These are phyloP conservation scores for Pristionchus pacificus DNA, from an alignment of 1,140 invertebrate genomes.

Conservation along the genomic window DNA sequence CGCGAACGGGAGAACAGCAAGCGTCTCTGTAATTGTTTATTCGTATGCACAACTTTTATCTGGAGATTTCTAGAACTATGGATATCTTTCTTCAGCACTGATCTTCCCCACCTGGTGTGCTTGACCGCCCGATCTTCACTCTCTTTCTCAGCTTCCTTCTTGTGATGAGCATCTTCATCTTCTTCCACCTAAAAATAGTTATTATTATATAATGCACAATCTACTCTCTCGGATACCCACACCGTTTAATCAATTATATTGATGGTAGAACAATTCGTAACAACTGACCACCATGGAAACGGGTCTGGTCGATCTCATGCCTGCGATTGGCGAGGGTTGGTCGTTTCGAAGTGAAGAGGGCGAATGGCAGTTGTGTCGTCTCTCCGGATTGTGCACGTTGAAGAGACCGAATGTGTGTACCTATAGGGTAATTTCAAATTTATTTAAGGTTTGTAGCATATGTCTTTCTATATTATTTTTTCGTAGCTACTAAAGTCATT, in stretches of 20 bases:
- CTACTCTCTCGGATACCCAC: too few species aligned
- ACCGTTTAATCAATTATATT: too few species aligned
- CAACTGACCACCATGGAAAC: not conserved
- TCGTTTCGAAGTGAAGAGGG: not conserved
- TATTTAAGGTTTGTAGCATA: too few species aligned
- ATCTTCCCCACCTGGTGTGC: constrained; percentile 10
- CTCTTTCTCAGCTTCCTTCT: constrained; percentile 16
- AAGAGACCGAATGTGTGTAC: constrained; percentile 8
- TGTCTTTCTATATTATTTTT: too few species aligned
- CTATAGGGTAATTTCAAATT: constrained; percentile 11
- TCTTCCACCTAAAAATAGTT: constrained; percentile 16
- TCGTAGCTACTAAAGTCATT: too few species aligned
- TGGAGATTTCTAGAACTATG: constrained; percentile 11
- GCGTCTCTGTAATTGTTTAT: constrained; percentile 39
- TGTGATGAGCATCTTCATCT: constrained; percentile 9
- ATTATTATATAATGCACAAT: not conserved
- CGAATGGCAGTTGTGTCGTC: constrained; percentile 15
- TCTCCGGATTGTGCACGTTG: constrained; percentile 15
- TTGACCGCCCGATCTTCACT: constrained; percentile 37
- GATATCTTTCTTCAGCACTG: not conserved
- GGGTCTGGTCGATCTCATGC: not conserved
- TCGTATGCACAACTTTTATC: too few species aligned
- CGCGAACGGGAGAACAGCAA: constrained; percentile 38
- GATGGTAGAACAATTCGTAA: too few species aligned
- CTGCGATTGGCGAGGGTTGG: not conserved